Percentiles rank a stretch among this genome's conserved stretches.
Conservation (phyloP, 2,888 invertebrate species). For the Pachycephus smyrnensis region DNA sequence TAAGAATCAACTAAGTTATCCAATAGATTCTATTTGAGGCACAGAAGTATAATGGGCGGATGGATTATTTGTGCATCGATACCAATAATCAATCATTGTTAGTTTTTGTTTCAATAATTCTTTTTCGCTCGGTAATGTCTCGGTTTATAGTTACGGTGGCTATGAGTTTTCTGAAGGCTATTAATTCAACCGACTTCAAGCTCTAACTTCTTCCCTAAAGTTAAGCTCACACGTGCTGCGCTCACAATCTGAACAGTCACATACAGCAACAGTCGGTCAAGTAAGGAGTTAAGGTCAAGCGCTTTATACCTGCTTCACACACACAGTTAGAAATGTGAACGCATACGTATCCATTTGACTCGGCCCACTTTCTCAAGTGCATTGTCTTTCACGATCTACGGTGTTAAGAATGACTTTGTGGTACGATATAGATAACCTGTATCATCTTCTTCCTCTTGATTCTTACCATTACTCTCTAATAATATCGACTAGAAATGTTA, state of each 20-base stretch:
- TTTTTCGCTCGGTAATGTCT: too few species aligned
- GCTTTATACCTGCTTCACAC: background rate
- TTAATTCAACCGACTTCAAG: background rate
- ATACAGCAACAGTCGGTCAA: background rate
- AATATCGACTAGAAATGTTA: background rate
- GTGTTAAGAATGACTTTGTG: background rate
- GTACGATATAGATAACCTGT: background rate
- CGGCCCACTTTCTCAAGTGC: conserved; percentile 11
- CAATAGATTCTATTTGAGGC: too few species aligned
- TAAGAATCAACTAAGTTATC: too few species aligned
- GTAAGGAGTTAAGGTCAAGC: background rate
- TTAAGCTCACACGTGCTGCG: background rate
- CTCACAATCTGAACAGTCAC: background rate
- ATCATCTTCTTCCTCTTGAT: background rate
- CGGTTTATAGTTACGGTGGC: too few species aligned
- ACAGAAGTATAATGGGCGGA: too few species aligned
- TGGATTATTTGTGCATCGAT: too few species aligned
- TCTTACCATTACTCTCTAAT: background rate
- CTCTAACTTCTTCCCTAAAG: background rate
- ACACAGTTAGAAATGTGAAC: background rate
- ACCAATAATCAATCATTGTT: too few species aligned
- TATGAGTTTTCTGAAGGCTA: too few species aligned
- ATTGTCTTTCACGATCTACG: background rate
- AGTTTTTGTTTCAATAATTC: too few species aligned
- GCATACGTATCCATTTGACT: conserved; percentile 3